Conservation (phyloP, 2,888 invertebrate genomes). For the Imbricaverruca yamaguchii region DNA sequence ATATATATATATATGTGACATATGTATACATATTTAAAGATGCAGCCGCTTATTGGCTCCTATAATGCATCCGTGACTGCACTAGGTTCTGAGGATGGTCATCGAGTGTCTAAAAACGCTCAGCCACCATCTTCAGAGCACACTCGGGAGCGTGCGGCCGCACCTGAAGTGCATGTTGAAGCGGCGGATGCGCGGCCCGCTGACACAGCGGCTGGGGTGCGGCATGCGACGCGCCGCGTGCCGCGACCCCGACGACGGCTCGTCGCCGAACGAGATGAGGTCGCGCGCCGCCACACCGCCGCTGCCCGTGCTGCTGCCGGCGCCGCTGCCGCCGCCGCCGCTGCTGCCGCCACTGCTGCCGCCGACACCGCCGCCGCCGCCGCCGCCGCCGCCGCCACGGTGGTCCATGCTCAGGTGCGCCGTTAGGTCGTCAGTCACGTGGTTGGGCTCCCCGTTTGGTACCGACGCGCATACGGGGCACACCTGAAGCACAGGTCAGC, state of each 20-base stretch:
- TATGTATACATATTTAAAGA: no score
- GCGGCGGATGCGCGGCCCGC: conserved; percentile 33
- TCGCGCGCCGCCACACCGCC: conserved; percentile 28
- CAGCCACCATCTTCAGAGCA: no score
- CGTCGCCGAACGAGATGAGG: conserved; percentile 33
- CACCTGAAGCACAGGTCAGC: conserved; percentile 51
- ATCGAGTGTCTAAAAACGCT: no score
- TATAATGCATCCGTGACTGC: no score
- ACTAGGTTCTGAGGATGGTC: no score
- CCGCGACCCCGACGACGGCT: conserved; percentile 19
- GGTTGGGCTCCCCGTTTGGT: conserved; percentile 94
- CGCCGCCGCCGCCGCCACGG: conserved; percentile 53
- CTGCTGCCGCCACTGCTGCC: not conserved
- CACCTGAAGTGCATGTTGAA: conserved; percentile 21
- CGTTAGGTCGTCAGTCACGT: conserved; percentile 95
- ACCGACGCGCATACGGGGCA: conserved; percentile 96
- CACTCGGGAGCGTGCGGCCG: no score
- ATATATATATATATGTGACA: no score
- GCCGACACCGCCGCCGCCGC: not conserved
- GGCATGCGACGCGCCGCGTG: not conserved
- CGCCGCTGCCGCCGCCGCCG: not conserved
- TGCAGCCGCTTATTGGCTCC: no score
- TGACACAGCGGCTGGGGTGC: not conserved
- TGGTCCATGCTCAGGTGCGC: conserved; percentile 93
- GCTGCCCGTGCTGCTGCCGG: not conserved